These are phyloP conservation scores for Parauchenoglanis punctatus DNA, from an alignment of 2,797 vertebrate genomes.

Conservation along the genomic window DNA sequence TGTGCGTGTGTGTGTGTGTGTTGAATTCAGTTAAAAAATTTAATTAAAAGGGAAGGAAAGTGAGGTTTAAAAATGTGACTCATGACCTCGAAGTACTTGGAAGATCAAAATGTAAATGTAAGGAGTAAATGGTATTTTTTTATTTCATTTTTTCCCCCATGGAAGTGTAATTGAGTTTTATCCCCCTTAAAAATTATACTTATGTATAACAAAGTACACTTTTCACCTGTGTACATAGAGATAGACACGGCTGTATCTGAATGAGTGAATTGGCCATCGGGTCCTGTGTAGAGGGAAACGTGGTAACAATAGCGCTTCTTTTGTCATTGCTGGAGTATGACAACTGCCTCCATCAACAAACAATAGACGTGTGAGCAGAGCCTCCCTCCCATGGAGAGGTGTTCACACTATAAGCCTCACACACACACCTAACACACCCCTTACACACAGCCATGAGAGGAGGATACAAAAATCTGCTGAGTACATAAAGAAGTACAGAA, in stretches of 20 bases:
- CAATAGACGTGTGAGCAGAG: conserved; percentile 71
- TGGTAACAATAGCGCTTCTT: conserved; percentile 74
- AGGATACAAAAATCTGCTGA: conserved; percentile 4
- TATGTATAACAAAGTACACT: conserved; percentile 8
- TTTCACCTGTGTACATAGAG: conserved; percentile 4
- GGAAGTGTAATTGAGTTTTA: not conserved
- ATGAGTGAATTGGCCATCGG: conserved; percentile 78
- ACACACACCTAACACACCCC: conserved; percentile 31
- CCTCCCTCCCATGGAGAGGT: conserved; percentile 54
- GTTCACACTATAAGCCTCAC: conserved; percentile 63
- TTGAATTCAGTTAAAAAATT: not conserved
- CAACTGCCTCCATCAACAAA: conserved; percentile 79
- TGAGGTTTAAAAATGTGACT: not conserved
- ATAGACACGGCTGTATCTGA: conserved; percentile 84
- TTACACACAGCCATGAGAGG: conserved; percentile 31
- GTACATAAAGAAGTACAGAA: conserved; percentile 17
- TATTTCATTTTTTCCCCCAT: too few relatives aligned
- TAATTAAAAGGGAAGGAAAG: not conserved
- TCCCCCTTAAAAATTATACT: not conserved
- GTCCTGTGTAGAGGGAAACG: conserved; percentile 82
- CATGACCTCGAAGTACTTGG: not conserved
- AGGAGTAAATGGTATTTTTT: not conserved
- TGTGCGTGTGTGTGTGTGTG: not conserved
- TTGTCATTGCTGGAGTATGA: conserved; percentile 82
- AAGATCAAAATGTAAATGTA: not conserved